phyloP scores from a whole-genome alignment of 2,888 invertebrate species.

The Dynastes grantii region DNA sequence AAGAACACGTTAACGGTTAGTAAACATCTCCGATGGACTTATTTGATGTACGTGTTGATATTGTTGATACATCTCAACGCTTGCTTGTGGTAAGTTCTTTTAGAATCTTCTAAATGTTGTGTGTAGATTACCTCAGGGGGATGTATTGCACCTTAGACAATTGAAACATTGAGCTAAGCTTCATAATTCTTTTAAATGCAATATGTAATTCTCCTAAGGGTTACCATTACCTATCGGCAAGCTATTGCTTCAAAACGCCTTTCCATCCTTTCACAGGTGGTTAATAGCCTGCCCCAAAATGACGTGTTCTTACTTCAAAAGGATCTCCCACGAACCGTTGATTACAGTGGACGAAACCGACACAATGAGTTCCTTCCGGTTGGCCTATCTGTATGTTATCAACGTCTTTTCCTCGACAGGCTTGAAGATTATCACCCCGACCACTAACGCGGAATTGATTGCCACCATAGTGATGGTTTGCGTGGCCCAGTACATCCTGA shows the following conservation, averaged over 20 bases:
- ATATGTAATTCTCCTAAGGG: no score
- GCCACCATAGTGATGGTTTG: slow-evolving; percentile 44
- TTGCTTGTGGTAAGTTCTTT: slow-evolving; percentile 54
- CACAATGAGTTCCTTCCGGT: slow-evolving; percentile 42
- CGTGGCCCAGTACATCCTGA: slow-evolving; percentile 48
- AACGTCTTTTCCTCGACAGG: slow-evolving; percentile 53
- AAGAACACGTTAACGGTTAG: slow-evolving; percentile 51
- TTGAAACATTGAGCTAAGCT: no score
- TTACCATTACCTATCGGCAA: background rate
- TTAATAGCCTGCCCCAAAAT: slow-evolving; percentile 33
- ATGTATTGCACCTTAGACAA: no score
- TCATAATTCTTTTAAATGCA: no score
- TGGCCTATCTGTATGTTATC: slow-evolving; percentile 51
- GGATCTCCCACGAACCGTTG: slow-evolving; percentile 34
- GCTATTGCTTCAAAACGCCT: background rate
- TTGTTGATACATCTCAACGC: slow-evolving; percentile 52
- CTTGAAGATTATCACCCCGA: slow-evolving; percentile 45
- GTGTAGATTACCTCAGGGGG: no score
- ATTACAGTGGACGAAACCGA: background rate
- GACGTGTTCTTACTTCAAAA: slow-evolving; percentile 36
- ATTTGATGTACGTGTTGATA: slow-evolving; percentile 51
- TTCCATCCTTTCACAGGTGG: slow-evolving; percentile 31
- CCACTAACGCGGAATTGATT: slow-evolving; percentile 34
- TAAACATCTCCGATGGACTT: slow-evolving; percentile 56
- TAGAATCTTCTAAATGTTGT: background rate